These are phyloP conservation scores for Natator depressus DNA, from an alignment of 2,113 vertebrate species.

Conservation along the genomic window DNA sequence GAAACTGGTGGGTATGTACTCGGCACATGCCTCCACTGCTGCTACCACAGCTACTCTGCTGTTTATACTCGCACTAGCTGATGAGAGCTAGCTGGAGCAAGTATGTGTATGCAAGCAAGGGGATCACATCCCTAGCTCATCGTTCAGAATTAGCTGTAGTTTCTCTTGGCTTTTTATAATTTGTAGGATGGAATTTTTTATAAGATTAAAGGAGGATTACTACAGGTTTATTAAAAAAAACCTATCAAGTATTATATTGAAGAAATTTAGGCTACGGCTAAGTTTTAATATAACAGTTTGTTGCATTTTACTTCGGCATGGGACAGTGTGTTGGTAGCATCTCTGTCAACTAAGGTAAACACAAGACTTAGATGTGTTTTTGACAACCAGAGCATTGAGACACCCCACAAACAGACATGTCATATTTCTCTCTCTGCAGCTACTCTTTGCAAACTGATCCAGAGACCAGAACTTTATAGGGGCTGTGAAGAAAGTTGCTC, in stretches of 20 bases:
- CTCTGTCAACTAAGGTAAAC: background rate
- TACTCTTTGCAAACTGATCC: background rate
- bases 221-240: background rate
- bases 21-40: too few relatives aligned
- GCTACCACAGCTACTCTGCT: too few relatives aligned
- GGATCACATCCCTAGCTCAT: too few relatives aligned
- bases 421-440: background rate
- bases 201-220: background rate
- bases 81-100: too few relatives aligned
- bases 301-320: background rate
- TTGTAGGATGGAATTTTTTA: background rate
- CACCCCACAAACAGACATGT: background rate
- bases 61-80: too few relatives aligned
- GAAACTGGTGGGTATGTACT: too few relatives aligned
- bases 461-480: rapidly evolving
- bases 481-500: background rate
- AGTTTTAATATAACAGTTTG: background rate
- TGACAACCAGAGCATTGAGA: background rate
- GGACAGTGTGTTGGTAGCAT: background rate
- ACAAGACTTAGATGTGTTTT: background rate
- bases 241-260: background rate
- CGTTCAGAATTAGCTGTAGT: background rate
- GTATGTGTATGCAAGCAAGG: too few relatives aligned
- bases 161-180: background rate
- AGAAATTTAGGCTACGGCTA: background rate